These are phyloP conservation scores for Terebella lapidaria DNA, from an alignment of 2,888 invertebrate genomes.

Conservation along the genomic window DNA sequence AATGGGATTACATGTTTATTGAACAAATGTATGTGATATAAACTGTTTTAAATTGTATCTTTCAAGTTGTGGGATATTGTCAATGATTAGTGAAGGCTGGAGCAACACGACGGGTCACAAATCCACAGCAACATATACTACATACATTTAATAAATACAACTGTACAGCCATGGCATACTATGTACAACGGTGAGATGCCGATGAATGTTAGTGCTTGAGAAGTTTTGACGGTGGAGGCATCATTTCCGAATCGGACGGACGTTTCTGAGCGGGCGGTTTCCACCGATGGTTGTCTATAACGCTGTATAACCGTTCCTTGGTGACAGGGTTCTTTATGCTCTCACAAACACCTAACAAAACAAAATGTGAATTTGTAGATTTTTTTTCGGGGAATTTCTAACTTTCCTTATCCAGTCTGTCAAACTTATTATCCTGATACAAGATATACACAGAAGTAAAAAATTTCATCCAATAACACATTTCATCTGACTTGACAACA, in stretches of 20 bases:
- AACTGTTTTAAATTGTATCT: too few relatives aligned
- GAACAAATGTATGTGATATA: too few relatives aligned
- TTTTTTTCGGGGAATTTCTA: background rate
- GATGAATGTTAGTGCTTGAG: background rate
- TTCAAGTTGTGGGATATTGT: too few relatives aligned
- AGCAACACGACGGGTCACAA: too few relatives aligned
- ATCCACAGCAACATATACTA: too few relatives aligned
- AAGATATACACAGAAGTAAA: background rate
- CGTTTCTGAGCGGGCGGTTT: background rate
- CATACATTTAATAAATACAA: too few relatives aligned
- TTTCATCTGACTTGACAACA: too few relatives aligned
- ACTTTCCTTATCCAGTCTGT: background rate
- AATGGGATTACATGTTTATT: too few relatives aligned
- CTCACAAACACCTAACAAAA: constrained; percentile 67
- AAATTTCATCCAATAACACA: too few relatives aligned
- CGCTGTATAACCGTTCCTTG: constrained; percentile 69
- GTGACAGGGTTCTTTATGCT: constrained; percentile 83
- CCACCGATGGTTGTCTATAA: constrained; percentile 23
- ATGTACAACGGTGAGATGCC: too few relatives aligned
- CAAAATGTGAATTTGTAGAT: background rate
- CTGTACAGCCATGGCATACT: too few relatives aligned
- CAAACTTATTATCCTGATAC: background rate
- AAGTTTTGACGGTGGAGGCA: background rate
- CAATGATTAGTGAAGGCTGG: too few relatives aligned
- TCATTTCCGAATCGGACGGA: background rate